Percentiles rank a stretch among this genome's conserved stretches.
Evolutionary conservation across 2,797 vertebrate species (phyloP).

Genomic region (Buceros bicornis): DNA sequence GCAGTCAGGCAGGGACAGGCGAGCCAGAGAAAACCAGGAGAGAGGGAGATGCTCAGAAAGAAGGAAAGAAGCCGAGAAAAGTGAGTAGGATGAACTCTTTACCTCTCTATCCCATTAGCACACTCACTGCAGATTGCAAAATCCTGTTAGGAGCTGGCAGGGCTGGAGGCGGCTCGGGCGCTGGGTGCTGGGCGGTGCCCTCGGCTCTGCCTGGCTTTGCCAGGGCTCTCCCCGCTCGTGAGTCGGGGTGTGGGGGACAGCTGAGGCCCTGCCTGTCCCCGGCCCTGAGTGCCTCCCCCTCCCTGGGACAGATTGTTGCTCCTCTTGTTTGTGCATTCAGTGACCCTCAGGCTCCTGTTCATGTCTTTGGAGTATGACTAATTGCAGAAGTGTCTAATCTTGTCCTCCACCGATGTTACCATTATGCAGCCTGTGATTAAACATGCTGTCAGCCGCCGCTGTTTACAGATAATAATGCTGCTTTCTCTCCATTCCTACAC

Average conservation of each 20-base stretch:
- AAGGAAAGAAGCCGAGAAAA: not conserved
- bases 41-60: not conserved
- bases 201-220: rapidly evolving
- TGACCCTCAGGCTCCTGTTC: not conserved
- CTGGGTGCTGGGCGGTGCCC: rapidly evolving
- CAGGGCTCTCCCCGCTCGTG: rapidly evolving
- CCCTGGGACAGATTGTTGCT: not conserved
- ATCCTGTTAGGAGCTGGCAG: not conserved
- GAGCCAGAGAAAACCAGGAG: not conserved
- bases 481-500: not conserved
- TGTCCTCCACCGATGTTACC: not conserved
- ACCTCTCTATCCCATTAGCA: constrained; percentile 57
- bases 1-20: not conserved
- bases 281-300: not conserved
- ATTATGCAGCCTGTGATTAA: constrained; percentile 27
- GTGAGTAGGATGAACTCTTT: constrained; percentile 48
- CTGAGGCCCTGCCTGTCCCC: not conserved
- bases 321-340: not conserved
- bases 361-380: not conserved
- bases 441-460: not conserved
- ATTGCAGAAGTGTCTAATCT: constrained; percentile 19
- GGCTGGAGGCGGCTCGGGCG: rapidly evolving
- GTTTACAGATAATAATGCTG: constrained; percentile 24
- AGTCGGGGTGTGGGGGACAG: rapidly evolving
- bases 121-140: not conserved